A percentile compares a stretch with the other conserved stretches of the same genome.
Conservation (phyloP, 2,797 vertebrate species). For the Takifugu ocellatus region DNA sequence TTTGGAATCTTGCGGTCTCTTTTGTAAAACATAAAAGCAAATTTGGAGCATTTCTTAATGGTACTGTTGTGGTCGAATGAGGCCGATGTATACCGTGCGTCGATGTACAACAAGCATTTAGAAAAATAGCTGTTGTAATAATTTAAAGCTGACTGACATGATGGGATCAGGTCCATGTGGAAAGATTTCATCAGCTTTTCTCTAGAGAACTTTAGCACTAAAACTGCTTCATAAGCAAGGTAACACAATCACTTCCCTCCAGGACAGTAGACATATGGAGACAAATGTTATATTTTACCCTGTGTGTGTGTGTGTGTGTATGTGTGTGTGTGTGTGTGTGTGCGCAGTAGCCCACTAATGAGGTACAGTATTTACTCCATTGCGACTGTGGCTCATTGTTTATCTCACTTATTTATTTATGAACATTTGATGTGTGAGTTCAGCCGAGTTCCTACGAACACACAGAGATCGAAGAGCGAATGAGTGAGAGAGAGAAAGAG, state of each 20-base stretch:
- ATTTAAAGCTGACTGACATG: no score
- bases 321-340: conserved; percentile 1
- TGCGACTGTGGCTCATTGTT: conserved; percentile 81
- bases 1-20: no score
- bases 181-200: no score
- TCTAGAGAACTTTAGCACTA: no score
- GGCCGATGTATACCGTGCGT: no score
- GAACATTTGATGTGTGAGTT: conserved; percentile 88
- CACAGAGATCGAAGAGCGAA: conserved; percentile 7
- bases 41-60: no score
- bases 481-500: conserved; percentile 12
- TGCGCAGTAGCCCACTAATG: conserved; percentile 73
- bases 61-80: no score
- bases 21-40: no score
- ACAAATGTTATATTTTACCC: conserved; percentile 1
- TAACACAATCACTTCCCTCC: background rate
- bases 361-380: conserved; percentile 76
- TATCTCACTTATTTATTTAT: conserved; percentile 88
- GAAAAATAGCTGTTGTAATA: no score
- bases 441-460: conserved; percentile 79
- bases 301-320: background rate
- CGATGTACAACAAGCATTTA: no score
- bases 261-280: background rate
- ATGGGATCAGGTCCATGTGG: no score
- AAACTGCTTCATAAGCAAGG: no score